These are phyloP conservation scores for Rhizoglyphus robini DNA, from an alignment of 1,140 invertebrate genomes.

Conservation along the genomic window DNA sequence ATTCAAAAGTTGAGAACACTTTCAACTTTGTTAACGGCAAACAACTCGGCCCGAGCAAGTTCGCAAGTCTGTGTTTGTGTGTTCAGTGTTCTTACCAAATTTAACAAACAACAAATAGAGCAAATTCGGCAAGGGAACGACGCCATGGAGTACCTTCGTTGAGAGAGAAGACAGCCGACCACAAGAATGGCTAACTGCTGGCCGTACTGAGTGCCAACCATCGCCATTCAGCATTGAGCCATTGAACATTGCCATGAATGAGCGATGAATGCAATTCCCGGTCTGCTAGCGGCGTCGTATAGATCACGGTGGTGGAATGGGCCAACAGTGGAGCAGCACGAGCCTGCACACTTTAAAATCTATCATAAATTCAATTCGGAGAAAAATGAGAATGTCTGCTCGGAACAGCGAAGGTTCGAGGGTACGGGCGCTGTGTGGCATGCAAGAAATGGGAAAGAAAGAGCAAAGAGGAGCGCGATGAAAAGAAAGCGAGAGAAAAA, in stretches of 20 bases:
- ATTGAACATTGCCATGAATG: no score
- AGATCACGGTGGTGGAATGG: no score
- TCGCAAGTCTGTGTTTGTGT: conserved; percentile 2
- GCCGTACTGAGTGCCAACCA: no score
- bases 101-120: conserved; percentile 11
- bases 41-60: background rate
- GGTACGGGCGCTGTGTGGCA: background rate
- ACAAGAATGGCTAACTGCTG: no score
- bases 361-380: conserved; percentile 17
- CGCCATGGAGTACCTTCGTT: background rate
- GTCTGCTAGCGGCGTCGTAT: no score
- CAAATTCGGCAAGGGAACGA: background rate
- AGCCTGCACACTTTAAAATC: conserved; percentile 8
- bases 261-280: no score
- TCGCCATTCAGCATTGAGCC: no score
- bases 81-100: background rate
- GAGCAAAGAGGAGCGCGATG: background rate
- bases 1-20: conserved; percentile 13
- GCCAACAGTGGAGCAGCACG: no score
- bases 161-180: no score
- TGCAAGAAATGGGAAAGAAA: background rate
- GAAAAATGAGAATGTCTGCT: background rate
- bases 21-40: conserved; percentile 13
- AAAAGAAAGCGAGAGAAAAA: background rate
- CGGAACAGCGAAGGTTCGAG: background rate